Conservation (phyloP, 2,113 vertebrate species). For the Bolborhynchus lineola region DNA sequence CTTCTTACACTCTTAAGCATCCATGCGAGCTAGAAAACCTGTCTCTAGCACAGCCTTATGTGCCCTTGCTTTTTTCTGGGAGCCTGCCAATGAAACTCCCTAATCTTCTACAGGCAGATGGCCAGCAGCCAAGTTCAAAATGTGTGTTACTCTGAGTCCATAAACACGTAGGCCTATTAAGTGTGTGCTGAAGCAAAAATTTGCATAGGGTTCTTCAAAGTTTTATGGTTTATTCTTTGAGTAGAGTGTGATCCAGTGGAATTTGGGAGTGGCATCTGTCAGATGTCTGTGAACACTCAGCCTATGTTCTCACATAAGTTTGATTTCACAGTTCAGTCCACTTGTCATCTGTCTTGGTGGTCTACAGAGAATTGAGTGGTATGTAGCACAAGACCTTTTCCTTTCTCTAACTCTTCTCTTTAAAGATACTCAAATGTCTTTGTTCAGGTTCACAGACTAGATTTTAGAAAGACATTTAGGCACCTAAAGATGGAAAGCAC, state of each 20-base stretch:
- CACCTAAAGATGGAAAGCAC: background rate
- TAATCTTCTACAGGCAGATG: constrained; percentile 7
- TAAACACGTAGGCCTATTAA: constrained; percentile 26
- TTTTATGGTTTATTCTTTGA: background rate
- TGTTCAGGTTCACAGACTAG: background rate
- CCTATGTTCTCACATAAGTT: background rate
- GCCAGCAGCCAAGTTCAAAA: constrained; percentile 36
- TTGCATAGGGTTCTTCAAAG: background rate
- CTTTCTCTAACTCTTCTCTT: background rate
- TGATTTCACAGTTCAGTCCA: background rate
- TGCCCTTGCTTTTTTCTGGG: constrained; percentile 2
- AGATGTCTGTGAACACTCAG: background rate
- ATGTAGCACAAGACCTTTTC: background rate
- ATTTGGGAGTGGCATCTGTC: background rate
- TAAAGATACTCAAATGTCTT: background rate
- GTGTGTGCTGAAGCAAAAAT: background rate
- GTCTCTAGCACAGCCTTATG: background rate
- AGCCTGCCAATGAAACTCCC: constrained; percentile 26
- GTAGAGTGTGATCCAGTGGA: background rate
- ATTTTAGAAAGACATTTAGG: background rate
- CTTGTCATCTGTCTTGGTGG: background rate
- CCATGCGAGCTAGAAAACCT: background rate
- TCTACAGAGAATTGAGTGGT: background rate
- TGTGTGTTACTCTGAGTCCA: background rate
- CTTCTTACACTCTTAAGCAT: background rate